A percentile compares a stretch with the other conserved stretches of the same genome.
phyloP scores from a whole-genome alignment of 2,113 vertebrate genomes.

The Callipepla squamata region DNA sequence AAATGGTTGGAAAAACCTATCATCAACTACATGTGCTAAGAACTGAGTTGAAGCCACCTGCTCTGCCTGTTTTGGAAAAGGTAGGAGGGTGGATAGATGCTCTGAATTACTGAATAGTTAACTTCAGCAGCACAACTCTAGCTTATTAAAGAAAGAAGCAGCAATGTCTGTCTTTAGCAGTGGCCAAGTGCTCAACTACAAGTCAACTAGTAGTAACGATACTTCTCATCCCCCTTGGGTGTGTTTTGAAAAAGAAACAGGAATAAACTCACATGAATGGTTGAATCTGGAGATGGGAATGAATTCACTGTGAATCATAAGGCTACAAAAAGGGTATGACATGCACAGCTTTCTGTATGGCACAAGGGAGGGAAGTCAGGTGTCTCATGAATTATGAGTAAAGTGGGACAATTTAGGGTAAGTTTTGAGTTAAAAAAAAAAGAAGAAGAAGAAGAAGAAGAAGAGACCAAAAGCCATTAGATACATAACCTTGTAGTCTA shows the following conservation, averaged over 20 bases:
- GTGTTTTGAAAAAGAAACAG: constrained; percentile 1
- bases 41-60: neutral
- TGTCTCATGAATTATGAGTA: constrained; percentile 61
- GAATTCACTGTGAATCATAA: constrained; percentile 6
- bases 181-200: neutral
- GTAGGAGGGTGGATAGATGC: neutral
- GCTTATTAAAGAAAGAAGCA: neutral
- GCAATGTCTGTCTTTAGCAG: neutral
- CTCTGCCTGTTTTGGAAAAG: neutral
- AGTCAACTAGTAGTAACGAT: neutral
- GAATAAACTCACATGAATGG: neutral
- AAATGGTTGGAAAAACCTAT: neutral
- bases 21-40: neutral
- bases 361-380: constrained; percentile 25
- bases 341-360: neutral
- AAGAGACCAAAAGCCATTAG: constrained; percentile 66
- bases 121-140: neutral
- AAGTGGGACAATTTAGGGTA: constrained; percentile 61
- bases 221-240: neutral
- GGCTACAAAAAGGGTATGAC: constrained; percentile 15
- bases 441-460: neutral
- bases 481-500: constrained; percentile 76
- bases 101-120: neutral
- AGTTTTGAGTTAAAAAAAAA: constrained; percentile 65
- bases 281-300: neutral